Evolutionary conservation across 2,888 invertebrate genomes (phyloP), one percentile per base, ranked within the genome.

Genomic region (Philereme vetulata): DNA sequence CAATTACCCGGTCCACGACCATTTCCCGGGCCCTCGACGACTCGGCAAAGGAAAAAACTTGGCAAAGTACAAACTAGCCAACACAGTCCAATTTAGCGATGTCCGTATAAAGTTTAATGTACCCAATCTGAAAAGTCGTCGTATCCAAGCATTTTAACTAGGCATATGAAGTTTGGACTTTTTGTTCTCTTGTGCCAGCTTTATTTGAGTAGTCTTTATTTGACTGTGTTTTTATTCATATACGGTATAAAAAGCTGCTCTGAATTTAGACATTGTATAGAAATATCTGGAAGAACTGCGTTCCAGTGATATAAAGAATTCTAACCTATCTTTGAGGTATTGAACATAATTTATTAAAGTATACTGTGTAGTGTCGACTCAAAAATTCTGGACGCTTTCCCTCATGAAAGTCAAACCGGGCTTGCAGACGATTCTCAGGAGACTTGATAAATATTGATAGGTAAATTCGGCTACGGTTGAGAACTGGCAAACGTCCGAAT

Each of bases 31-130:
- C 82, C 84, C 86, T 81, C 84, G 79, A 77, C 80, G 82, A 79
- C 82, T 64, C 68, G 80, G 86, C 84, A 86, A 87, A 86, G 84
- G 84, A 86, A 89, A 89, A 88, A 90, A 90, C 88, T 89, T 89
- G 86, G 86, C 85, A 83, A 89, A 86, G 88, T 87, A 88, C 87
- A 88, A 90, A 90, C 88, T 89, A 89, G 86, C 89, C 87, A 84
- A 84, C 86, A 85, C 86, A 84, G 83, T 86, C 86, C 89, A 89
- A 88, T 89, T 88, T 88, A 85, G 84, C 85, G 80, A 82, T 87
- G 85, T 86, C 84, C 85, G 87, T 86, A 85, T 86, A 86, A 89
- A 90, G 88, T 89, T 90, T 86, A 89, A 90, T 90, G 88, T 90
- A 85, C 86, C 86, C 84, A 88, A 89, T 88, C 88, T 84, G 85